A percentile compares a stretch with the other conserved stretches of the same genome.
Conservation (phyloP, 2,888 invertebrate genomes). For the Drosophila rubida region DNA sequence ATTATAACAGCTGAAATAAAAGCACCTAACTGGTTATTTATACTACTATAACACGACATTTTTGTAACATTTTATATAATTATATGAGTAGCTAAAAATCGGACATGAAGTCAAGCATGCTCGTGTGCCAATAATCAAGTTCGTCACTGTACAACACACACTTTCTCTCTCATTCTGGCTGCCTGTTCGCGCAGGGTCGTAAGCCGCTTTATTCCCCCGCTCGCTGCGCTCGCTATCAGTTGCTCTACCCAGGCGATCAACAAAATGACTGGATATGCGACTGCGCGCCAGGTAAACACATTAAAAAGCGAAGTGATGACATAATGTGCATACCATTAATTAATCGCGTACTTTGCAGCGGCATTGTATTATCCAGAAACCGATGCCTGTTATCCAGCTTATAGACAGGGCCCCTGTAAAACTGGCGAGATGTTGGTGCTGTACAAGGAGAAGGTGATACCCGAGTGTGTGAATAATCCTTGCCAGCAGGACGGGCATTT, state of each 20-base stretch:
- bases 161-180: constrained; percentile 3
- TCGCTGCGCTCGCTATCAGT: constrained; percentile 88
- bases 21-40: too few species aligned
- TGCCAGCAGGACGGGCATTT: constrained; percentile 87
- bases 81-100: too few species aligned
- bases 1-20: too few species aligned
- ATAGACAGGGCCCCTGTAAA: constrained; percentile 88
- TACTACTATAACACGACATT: too few species aligned
- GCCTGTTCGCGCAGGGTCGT: constrained; percentile 77
- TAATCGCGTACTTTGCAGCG: constrained; percentile 51
- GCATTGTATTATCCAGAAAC: constrained; percentile 87
- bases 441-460: constrained; percentile 85
- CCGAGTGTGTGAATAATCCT: constrained; percentile 88
- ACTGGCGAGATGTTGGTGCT: constrained; percentile 87
- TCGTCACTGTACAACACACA: neutral
- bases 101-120: neutral
- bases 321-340: constrained; percentile 42
- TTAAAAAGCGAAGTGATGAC: constrained; percentile 41
- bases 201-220: constrained; percentile 87
- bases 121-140: too few species aligned
- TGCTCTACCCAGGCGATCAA: constrained; percentile 89
- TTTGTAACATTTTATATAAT: too few species aligned
- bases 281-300: constrained; percentile 83
- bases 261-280: constrained; percentile 88
- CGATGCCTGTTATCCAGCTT: constrained; percentile 88